These are phyloP conservation scores for Drosophila ogumai DNA, from an alignment of 1,140 invertebrate species.

Conservation along the genomic window DNA sequence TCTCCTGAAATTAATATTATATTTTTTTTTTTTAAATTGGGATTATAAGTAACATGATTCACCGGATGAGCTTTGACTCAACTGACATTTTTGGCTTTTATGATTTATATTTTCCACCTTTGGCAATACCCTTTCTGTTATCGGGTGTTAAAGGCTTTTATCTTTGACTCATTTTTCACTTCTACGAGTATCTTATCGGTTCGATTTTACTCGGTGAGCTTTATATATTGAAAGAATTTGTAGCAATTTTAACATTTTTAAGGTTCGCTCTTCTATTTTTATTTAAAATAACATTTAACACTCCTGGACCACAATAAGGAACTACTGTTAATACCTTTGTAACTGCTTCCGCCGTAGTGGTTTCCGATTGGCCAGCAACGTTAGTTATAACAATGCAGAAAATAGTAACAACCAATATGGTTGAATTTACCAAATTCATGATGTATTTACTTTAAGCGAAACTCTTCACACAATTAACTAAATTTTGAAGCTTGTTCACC, in stretches of 20 bases:
- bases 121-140: conserved; percentile 13
- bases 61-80: conserved; percentile 4
- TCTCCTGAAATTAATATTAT: conserved; percentile 30
- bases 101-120: background rate
- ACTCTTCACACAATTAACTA: too few relatives aligned
- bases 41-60: background rate
- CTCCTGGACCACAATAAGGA: too few relatives aligned
- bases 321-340: conserved; percentile 16
- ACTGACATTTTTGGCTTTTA: background rate
- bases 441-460: background rate
- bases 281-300: background rate
- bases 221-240: conserved; percentile 1
- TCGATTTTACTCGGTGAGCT: conserved; percentile 12
- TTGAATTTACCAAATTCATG: conserved; percentile 8
- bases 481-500: conserved; percentile 23
- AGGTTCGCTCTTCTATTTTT: background rate
- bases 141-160: conserved; percentile 6
- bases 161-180: conserved; percentile 18
- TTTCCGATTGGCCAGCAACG: background rate
- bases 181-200: conserved; percentile 14
- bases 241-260: too few relatives aligned
- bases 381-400: conserved; percentile 1
- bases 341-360: background rate
- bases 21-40: background rate
- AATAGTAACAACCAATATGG: conserved; percentile 8